Percentiles rank a stretch among this genome's conserved stretches.
Conservation (phyloP, 2,797 vertebrate genomes). For the Molossus alvarezi region DNA sequence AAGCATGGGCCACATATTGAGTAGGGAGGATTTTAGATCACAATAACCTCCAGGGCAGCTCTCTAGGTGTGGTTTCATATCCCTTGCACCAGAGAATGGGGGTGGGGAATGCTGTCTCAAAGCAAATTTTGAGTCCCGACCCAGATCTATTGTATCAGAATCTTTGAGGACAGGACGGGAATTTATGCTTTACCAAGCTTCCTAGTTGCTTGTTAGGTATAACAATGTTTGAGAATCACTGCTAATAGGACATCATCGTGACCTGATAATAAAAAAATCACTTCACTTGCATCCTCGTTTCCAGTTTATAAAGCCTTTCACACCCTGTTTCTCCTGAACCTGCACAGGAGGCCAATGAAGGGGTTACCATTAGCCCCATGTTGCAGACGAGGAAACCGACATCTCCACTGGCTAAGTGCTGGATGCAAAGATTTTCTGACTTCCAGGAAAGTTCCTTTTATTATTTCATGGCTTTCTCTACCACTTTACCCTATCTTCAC, state of each 20-base stretch:
- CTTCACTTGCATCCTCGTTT: neutral
- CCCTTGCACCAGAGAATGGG: neutral
- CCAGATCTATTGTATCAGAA: neutral
- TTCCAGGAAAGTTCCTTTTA: conserved; percentile 58
- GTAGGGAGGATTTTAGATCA: conserved; percentile 18
- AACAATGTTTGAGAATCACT: neutral
- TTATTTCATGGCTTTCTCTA: conserved; percentile 43
- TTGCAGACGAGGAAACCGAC: conserved; percentile 4
- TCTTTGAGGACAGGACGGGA: neutral
- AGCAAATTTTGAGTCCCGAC: neutral
- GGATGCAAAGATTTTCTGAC: conserved; percentile 16
- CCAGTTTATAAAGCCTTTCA: conserved; percentile 9
- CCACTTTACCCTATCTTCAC: conserved; percentile 39
- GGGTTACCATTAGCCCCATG: neutral
- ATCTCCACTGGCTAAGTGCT: neutral
- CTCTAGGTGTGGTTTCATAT: conserved; percentile 4
- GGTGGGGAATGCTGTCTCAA: neutral
- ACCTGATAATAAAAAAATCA: neutral
- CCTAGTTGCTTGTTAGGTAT: neutral
- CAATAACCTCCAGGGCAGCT: neutral
- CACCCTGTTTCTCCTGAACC: neutral
- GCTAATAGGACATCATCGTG: neutral
- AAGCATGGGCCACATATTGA: neutral
- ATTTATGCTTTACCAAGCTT: neutral
- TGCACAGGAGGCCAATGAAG: neutral